These are phyloP conservation scores for Atta colombica DNA, from an alignment of 1,140 invertebrate genomes.

Conservation along the genomic window DNA sequence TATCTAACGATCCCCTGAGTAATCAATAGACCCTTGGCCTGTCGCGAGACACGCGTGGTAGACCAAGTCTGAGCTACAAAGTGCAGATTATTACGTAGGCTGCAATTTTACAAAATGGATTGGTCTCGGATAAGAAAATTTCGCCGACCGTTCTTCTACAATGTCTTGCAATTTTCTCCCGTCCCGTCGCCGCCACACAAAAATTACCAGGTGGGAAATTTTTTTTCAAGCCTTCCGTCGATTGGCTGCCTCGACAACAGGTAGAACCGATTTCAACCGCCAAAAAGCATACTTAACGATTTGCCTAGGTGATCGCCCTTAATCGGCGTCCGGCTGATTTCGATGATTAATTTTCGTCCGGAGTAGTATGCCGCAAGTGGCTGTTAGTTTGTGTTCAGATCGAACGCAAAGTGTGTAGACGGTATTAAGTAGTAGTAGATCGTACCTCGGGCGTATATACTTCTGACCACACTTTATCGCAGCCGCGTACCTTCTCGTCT, in stretches of 20 bases:
- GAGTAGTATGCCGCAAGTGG: slow-evolving; percentile 74
- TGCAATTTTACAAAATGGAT: slow-evolving; percentile 57
- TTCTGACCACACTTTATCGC: slow-evolving; percentile 46
- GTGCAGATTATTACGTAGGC: slow-evolving; percentile 36
- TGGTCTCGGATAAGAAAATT: slow-evolving; percentile 51
- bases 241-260: slow-evolving; percentile 53
- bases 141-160: slow-evolving; percentile 21
- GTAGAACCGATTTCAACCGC: slow-evolving; percentile 43
- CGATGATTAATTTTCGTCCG: slow-evolving; percentile 76
- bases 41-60: slow-evolving; percentile 52
- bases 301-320: slow-evolving; percentile 64
- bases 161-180: slow-evolving; percentile 67
- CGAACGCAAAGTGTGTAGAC: slow-evolving; percentile 44
- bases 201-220: slow-evolving; percentile 64
- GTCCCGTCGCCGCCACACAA: slow-evolving; percentile 38
- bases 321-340: slow-evolving; percentile 74
- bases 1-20: slow-evolving; percentile 44
- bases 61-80: slow-evolving; percentile 46
- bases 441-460: slow-evolving; percentile 54
- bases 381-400: slow-evolving; percentile 79
- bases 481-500: slow-evolving; percentile 22
- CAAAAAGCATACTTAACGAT: slow-evolving; percentile 60
- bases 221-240: slow-evolving; percentile 55
- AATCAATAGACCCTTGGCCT: slow-evolving; percentile 52
- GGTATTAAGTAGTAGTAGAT: slow-evolving; percentile 65